Conservation (phyloP, 2,113 vertebrate genomes). For the Toxotes jaculatrix region DNA sequence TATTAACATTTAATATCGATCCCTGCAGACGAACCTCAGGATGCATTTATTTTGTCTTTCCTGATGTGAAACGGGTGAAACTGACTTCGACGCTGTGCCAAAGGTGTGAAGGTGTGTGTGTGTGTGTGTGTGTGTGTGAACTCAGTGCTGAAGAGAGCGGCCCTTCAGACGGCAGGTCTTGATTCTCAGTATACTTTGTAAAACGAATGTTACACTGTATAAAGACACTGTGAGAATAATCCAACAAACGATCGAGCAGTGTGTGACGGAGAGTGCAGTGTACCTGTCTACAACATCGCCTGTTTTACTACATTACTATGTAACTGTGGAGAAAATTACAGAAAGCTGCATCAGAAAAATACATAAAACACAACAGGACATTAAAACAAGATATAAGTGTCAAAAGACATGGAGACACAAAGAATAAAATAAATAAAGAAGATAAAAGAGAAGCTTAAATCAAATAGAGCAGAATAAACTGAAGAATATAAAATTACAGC, state of each 20-base stretch:
- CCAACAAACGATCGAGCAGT: no score
- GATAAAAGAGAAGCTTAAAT: neutral
- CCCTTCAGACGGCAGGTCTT: neutral
- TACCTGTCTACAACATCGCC: neutral
- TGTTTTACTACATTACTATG: neutral
- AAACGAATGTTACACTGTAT: no score
- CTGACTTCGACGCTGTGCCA: neutral
- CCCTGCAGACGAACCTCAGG: neutral
- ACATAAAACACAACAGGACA: neutral
- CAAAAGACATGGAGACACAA: no score
- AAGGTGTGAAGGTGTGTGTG: neutral
- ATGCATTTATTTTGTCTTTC: neutral
- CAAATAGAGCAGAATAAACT: neutral
- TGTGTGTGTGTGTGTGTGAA: no score
- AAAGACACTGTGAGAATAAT: no score
- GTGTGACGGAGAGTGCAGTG: neutral
- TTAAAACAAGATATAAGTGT: neutral
- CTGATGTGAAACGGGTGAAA: neutral
- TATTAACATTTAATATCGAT: constrained; percentile 47
- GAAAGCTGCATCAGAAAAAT: neutral
- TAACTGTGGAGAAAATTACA: neutral
- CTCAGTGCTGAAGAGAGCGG: neutral
- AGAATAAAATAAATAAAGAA: neutral
- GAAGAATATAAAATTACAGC: neutral
- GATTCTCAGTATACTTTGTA: no score